Conservation (phyloP, 2,797 vertebrate genomes). For the Diplodus sargus region DNA sequence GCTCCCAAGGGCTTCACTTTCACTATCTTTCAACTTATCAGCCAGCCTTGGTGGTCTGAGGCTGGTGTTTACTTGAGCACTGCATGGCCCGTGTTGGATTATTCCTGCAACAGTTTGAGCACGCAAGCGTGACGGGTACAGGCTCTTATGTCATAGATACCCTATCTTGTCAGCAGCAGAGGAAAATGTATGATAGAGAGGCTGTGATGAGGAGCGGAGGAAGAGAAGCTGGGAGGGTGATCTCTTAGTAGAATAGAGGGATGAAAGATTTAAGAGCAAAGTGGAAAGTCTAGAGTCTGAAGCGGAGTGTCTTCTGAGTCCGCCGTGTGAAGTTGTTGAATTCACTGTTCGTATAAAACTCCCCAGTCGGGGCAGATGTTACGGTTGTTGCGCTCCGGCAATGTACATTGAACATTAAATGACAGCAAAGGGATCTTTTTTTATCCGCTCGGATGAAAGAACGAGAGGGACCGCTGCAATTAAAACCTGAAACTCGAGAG, state of each 20-base stretch:
- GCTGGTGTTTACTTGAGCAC: constrained; percentile 57
- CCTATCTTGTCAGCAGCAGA: constrained; percentile 67
- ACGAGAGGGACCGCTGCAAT: neutral
- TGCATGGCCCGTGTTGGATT: constrained; percentile 63
- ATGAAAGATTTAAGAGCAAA: constrained; percentile 67
- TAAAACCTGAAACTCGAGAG: constrained; percentile 37
- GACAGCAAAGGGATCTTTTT: constrained; percentile 31
- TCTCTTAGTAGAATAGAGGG: constrained; percentile 38
- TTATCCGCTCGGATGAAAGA: constrained; percentile 45
- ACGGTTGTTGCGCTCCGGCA: constrained; percentile 25
- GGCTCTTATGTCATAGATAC: constrained; percentile 71
- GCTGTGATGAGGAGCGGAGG: constrained; percentile 27
- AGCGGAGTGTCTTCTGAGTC: constrained; percentile 27
- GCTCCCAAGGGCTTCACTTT: constrained; percentile 52
- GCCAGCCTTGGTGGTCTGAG: constrained; percentile 67
- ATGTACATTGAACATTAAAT: constrained; percentile 35
- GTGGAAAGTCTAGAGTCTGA: constrained; percentile 52
- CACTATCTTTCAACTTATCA: constrained; percentile 64
- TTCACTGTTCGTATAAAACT: constrained; percentile 63
- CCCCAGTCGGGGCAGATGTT: constrained; percentile 45
- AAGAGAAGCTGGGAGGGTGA: constrained; percentile 13
- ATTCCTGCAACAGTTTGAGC: constrained; percentile 63
- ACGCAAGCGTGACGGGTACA: constrained; percentile 56
- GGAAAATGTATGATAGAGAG: constrained; percentile 65
- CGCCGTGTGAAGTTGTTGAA: constrained; percentile 57